phyloP scores from a whole-genome alignment of 2,113 vertebrate species.

The Tenrec ecaudatus region DNA sequence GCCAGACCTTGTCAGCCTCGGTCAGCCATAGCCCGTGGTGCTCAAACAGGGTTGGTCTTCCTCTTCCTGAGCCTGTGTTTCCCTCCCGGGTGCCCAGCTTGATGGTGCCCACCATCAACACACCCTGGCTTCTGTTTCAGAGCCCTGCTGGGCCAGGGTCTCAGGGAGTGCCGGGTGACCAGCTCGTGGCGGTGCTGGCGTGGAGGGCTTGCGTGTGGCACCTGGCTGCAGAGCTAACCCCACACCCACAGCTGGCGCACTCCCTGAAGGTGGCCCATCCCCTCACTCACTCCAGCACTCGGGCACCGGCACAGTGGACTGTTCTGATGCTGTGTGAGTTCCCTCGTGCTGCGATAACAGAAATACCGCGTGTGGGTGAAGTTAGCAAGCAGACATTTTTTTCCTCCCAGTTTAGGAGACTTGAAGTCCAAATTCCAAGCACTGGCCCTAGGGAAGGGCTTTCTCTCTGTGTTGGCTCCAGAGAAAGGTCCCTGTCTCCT shows the following conservation, averaged over 20 bases:
- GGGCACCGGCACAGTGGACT: background rate
- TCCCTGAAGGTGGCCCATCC: background rate
- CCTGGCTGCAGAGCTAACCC: background rate
- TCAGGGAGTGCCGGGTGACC: background rate
- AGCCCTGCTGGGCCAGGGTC: background rate
- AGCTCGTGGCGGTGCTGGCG: rapidly evolving
- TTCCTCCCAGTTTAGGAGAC: background rate
- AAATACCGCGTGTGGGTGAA: background rate
- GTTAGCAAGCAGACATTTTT: background rate
- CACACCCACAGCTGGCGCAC: background rate
- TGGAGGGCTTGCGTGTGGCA: too few relatives aligned
- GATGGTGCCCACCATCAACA: background rate
- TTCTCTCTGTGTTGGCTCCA: background rate
- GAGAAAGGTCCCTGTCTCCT: too few relatives aligned
- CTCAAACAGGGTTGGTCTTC: background rate
- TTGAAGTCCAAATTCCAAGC: too few relatives aligned
- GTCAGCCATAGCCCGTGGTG: background rate
- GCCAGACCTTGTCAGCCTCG: background rate
- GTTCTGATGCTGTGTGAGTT: background rate
- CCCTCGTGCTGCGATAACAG: background rate
- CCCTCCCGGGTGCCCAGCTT: background rate
- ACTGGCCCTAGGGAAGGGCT: background rate
- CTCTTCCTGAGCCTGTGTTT: background rate
- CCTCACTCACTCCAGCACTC: background rate
- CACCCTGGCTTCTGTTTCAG: background rate